These are phyloP conservation scores for Hirtodrosophila confusa DNA, from an alignment of 2,888 invertebrate species.

Conservation along the genomic window DNA sequence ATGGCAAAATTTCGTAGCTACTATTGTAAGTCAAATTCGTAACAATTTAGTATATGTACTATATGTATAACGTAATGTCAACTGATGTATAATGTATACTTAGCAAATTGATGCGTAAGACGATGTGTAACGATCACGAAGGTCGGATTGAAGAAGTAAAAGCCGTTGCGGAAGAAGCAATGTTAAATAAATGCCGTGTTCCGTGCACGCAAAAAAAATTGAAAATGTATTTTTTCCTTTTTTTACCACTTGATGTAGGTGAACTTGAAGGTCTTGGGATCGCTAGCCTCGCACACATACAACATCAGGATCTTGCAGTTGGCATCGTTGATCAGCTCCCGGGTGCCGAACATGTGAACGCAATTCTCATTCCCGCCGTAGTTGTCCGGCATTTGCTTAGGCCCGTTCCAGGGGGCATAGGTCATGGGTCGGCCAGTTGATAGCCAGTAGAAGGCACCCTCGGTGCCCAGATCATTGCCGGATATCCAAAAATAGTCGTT, in stretches of 20 bases:
- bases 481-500: constrained; percentile 75
- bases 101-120: constrained; percentile 58
- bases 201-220: constrained; percentile 52
- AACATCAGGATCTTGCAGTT: constrained; percentile 64
- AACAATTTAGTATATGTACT: constrained; percentile 55
- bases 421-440: constrained; percentile 69
- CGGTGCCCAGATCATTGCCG: constrained; percentile 71
- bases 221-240: not conserved
- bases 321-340: constrained; percentile 73
- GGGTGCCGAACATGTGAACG: constrained; percentile 70
- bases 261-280: constrained; percentile 65
- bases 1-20: constrained; percentile 46
- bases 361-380: constrained; percentile 69
- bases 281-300: constrained; percentile 70
- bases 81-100: constrained; percentile 72
- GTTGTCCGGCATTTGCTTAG: constrained; percentile 74
- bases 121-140: constrained; percentile 22
- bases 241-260: constrained; percentile 64
- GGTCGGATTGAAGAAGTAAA: constrained; percentile 7
- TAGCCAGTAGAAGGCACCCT: constrained; percentile 76
- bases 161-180: constrained; percentile 27
- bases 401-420: constrained; percentile 73
- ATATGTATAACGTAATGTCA: constrained; percentile 50
- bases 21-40: constrained; percentile 53
- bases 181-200: constrained; percentile 51